Base-by-base conservation (phyloP, 2,888 invertebrate species). In the Coleophora deauratella region DNA sequence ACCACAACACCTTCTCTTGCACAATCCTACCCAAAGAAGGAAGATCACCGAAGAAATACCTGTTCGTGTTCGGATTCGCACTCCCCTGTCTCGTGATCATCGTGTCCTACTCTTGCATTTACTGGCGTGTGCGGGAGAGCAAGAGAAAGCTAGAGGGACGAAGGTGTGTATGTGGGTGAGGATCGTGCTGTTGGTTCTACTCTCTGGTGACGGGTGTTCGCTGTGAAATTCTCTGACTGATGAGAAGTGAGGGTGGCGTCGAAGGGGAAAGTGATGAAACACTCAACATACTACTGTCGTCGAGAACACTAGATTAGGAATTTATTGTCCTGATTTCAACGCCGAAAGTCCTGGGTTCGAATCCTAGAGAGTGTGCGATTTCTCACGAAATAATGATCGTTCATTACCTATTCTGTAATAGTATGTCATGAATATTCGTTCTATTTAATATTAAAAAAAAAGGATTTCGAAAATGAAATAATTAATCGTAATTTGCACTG, bases 81-180 rank as follows among this genome's bases (percentile, higher is more conserved):
- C 74, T 96, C 15, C 97, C 97, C 0, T 95, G 95, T 59, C 68
- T 93, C 15, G 93, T 94, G 32, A 96, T 96, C 59, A 91, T 94
- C 38, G 88, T 91, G 38, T 95, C 94, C 12, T 96, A 96, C 77
- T 89, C 93, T 4, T 94, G 94, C 76, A 96, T 96, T 51, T 95
- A 93, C 69, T 91, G 92, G 87, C 89, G 90, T 42, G 95, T 96
- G 10, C 74, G 91, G 27, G 88, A 88, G 66, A 93, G 94, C 57
- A 90, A 92, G 55, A 82, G 87, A 51, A 93, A 91, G 66, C 85
- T 95, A 37, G 90, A 90, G 58, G 89, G 91, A 8, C 92, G 94
- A 66, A 89, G 89, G 88, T 90, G 88, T 78, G 87, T 82, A 74
- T 79, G 78, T 66, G 76, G 78, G 71, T 80, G 76, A 72, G 72